A percentile compares a stretch with the other conserved stretches of the same genome.
Evolutionary conservation across 2,113 vertebrate species (phyloP).

Genomic region (Platichthys stellatus): DNA sequence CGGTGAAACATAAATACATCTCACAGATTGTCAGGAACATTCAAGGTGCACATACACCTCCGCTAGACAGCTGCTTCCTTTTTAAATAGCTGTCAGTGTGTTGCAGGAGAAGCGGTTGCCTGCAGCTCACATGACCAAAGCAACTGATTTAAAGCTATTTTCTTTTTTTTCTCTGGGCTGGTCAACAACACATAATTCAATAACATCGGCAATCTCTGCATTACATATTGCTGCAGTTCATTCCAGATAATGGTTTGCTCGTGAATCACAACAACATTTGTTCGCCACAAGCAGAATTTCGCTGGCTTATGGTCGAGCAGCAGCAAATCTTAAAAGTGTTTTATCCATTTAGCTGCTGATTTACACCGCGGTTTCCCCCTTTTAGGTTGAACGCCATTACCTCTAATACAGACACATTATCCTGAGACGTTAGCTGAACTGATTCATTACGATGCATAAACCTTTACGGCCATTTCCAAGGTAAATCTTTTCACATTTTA

Average conservation of each 20-base stretch:
- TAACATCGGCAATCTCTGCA: slow-evolving; percentile 3
- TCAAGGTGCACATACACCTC: neutral
- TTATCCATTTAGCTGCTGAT: slow-evolving; percentile 9
- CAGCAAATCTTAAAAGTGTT: slow-evolving; percentile 27
- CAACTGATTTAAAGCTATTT: no score
- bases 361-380: slow-evolving; percentile 5
- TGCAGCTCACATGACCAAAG: no score
- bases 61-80: neutral
- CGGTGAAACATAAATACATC: neutral
- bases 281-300: slow-evolving; percentile 24
- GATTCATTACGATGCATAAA: neutral
- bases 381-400: neutral
- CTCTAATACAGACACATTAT: slow-evolving; percentile 7
- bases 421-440: neutral
- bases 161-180: neutral
- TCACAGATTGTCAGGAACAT: neutral
- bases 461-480: neutral
- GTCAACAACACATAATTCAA: neutral
- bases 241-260: slow-evolving; percentile 4
- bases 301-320: slow-evolving; percentile 12
- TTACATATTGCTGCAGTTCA: slow-evolving; percentile 10
- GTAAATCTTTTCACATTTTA: neutral
- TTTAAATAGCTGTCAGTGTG: neutral
- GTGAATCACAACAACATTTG: slow-evolving; percentile 35
- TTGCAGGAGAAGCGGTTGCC: neutral